Conservation (phyloP, 1,140 invertebrate genomes). For the Cyclina sinensis region DNA sequence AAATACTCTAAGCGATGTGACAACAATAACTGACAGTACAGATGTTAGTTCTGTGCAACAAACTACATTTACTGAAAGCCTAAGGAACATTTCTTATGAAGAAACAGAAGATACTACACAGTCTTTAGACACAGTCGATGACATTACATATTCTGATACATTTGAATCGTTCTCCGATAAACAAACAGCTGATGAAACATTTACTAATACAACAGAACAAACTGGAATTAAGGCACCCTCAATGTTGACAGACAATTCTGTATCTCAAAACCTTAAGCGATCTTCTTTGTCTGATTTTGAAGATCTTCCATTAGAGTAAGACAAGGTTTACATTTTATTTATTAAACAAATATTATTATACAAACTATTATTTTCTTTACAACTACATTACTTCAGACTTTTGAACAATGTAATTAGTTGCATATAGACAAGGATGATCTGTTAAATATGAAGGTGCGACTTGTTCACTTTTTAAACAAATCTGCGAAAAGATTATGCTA, state of each 20-base stretch:
- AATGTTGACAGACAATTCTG: neutral
- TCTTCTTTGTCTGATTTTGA: constrained; percentile 44
- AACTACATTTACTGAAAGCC: neutral
- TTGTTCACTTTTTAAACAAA: too few relatives aligned
- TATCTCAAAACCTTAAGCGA: neutral
- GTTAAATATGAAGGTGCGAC: too few relatives aligned
- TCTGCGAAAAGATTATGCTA: too few relatives aligned
- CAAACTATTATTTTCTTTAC: too few relatives aligned
- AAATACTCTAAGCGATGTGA: constrained; percentile 18
- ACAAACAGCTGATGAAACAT: constrained; percentile 7
- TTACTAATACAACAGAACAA: neutral
- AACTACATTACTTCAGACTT: too few relatives aligned
- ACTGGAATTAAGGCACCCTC: neutral
- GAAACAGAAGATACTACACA: constrained; percentile 1
- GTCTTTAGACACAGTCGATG: neutral
- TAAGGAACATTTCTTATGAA: constrained; percentile 21
- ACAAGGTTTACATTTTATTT: too few relatives aligned
- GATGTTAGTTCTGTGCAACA: neutral
- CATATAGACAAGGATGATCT: too few relatives aligned
- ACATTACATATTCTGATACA: constrained; percentile 50
- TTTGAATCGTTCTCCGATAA: constrained; percentile 45
- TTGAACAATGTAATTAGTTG: too few relatives aligned
- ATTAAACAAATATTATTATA: too few relatives aligned
- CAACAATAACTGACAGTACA: constrained; percentile 17
- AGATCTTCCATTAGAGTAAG: constrained; percentile 48